phyloP scores from a whole-genome alignment of 2,888 invertebrate species.

The Clepsis dumicolana region DNA sequence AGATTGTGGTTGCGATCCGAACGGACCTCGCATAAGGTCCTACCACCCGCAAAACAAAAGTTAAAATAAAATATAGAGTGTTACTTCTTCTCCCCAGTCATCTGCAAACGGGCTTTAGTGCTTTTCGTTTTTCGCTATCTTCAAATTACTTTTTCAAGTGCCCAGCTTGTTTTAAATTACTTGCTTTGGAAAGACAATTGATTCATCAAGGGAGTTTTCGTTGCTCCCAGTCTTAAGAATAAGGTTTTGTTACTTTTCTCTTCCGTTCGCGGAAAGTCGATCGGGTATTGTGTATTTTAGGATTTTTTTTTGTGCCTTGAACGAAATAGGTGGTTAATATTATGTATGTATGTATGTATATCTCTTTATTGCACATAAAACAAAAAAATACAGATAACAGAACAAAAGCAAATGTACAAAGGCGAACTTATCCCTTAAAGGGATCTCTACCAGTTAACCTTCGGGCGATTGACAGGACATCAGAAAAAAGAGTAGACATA shows the following conservation, averaged over 20 bases:
- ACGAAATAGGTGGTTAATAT: too few relatives aligned
- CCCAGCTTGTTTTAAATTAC: conserved; percentile 38
- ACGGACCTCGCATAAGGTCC: too few relatives aligned
- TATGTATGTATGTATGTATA: too few relatives aligned
- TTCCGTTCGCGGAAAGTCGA: conserved; percentile 2
- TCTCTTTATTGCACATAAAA: too few relatives aligned
- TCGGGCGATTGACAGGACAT: too few relatives aligned
- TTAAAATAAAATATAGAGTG: neutral
- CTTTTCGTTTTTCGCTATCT: conserved; percentile 37
- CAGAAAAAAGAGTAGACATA: too few relatives aligned
- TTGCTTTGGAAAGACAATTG: conserved; percentile 27
- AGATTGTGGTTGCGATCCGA: too few relatives aligned
- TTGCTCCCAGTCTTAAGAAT: neutral
- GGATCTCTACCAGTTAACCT: too few relatives aligned
- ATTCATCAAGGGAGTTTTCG: conserved; percentile 27
- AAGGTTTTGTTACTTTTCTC: neutral
- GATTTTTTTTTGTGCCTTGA: neutral
- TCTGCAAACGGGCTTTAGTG: neutral
- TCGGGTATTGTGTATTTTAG: neutral
- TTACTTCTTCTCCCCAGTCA: neutral
- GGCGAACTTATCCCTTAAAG: too few relatives aligned
- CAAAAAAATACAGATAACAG: too few relatives aligned
- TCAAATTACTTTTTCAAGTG: conserved; percentile 37
- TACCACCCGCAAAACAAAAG: neutral
- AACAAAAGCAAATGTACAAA: too few relatives aligned